phyloP scores from a whole-genome alignment of 2,113 vertebrate genomes.

The Epinephelus moara region DNA sequence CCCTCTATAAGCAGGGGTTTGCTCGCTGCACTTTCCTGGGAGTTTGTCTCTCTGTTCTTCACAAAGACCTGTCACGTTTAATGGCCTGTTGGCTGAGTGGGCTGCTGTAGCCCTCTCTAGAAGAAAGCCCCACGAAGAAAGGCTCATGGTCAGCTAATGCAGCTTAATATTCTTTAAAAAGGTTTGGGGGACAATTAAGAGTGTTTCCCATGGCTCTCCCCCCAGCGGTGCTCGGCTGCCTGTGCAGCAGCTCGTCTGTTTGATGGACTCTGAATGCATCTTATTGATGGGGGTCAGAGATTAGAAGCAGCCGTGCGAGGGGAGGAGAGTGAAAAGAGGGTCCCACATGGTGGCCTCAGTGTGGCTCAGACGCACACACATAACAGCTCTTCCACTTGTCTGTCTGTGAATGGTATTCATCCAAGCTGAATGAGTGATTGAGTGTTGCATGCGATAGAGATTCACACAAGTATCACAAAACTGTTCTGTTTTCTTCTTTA shows the following conservation, averaged over 20 bases:
- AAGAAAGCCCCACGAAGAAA: conserved; percentile 82
- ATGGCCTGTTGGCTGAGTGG: conserved; percentile 86
- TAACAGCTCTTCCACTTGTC: conserved; percentile 84
- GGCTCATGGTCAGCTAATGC: conserved; percentile 85
- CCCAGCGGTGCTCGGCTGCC: conserved; percentile 78
- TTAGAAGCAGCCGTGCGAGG: conserved; percentile 80
- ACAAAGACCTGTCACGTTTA: conserved; percentile 87
- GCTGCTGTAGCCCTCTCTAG: conserved; percentile 77
- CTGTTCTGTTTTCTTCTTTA: background rate
- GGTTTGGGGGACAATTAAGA: conserved; percentile 86
- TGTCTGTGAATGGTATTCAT: conserved; percentile 80
- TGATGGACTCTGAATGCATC: conserved; percentile 86
- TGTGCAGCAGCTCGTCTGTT: conserved; percentile 81
- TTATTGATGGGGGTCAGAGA: conserved; percentile 88
- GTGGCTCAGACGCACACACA: conserved; percentile 54
- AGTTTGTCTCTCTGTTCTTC: conserved; percentile 71
- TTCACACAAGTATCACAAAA: conserved; percentile 35
- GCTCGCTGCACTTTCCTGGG: conserved; percentile 65
- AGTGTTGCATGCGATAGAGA: conserved; percentile 55
- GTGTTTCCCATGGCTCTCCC: conserved; percentile 83
- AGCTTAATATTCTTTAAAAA: conserved; percentile 89
- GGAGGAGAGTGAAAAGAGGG: conserved; percentile 73
- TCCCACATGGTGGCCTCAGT: conserved; percentile 71
- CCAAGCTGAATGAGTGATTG: conserved; percentile 62
- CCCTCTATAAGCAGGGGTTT: conserved; percentile 43